Base-by-base conservation (phyloP, 2,797 vertebrate genomes). In the Ispidina lecontei region DNA sequence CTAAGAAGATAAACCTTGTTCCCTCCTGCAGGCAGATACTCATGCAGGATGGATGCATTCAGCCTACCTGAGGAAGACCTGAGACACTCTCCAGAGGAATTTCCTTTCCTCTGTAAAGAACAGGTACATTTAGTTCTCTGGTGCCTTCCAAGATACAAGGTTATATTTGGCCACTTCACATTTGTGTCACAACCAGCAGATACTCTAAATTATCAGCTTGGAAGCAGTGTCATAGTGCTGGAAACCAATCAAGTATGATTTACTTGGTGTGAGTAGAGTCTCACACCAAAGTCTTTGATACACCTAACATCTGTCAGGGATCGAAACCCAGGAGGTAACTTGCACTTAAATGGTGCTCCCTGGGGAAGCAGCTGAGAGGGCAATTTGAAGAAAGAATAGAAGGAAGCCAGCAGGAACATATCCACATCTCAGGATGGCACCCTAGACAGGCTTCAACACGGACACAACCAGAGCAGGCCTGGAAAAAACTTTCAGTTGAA, bases 1-100 rank as follows among this genome's bases (percentile, higher is more conserved):
- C 67, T 52, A 35, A 89, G 73, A 90, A 89, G 70, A 90, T 72
- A 91, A 93, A 71, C 46, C 47, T 83, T 51, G 16, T 47, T 60
- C 67, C 23, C 12, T 84, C 51, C 83, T 78, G 13, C 55, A 83
- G 37, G 8, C 56, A 55, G 33, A 33, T 35, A 82, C 23, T 67
- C 56, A 14, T 4, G 62, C 41, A 87, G 82, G 16, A 41, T 58
- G 19, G 65, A 62, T 12, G 14, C 62, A 58, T 18, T 74, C 58
- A 58, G 41, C 29, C 7, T 26, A 41, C 39, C 44, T 23, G 14
- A 72, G 64, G 75, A 91, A 82, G 54, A 29, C 6, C 7, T 19
- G 31, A 52, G n/a, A 79, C 56, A 35, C 5, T 39, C 41, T 65
- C 29, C 62, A 85, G 25, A 67, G 15, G 7, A 23, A 58, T 35